Evolutionary conservation across 2,113 vertebrate species (phyloP).

Genomic region (Rana temporaria): DNA sequence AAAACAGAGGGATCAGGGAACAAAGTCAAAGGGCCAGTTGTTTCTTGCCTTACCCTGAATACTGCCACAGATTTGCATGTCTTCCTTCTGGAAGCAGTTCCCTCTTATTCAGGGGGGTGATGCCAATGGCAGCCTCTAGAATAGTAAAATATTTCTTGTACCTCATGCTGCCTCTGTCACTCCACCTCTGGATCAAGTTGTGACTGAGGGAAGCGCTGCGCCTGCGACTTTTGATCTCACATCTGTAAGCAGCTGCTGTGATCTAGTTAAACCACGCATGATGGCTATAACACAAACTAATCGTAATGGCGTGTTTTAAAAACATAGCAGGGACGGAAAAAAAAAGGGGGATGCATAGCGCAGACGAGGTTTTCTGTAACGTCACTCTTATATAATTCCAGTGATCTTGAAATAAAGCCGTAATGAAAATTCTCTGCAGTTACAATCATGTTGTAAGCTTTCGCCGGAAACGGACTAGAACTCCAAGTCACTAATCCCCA

Average conservation of each 20-base stretch:
- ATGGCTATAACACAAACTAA: conserved; percentile 21
- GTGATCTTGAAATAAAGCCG: conserved; percentile 82
- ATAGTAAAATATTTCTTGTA: conserved; percentile 95
- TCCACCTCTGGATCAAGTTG: conserved; percentile 43
- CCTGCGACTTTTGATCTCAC: conserved; percentile 56
- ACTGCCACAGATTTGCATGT: conserved; percentile 89
- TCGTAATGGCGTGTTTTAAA: not conserved
- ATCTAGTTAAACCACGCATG: conserved; percentile 45
- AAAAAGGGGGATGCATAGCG: conserved; percentile 58
- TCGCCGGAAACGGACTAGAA: conserved; percentile 67
- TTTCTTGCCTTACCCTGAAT: conserved; percentile 82
- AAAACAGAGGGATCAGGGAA: not conserved
- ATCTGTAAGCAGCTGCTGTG: conserved; percentile 51
- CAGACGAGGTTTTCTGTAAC: conserved; percentile 66
- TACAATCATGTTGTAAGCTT: conserved; percentile 82
- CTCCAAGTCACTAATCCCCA: conserved; percentile 77
- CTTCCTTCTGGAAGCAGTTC: conserved; percentile 88
- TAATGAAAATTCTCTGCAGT: conserved; percentile 84
- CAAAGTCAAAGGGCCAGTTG: not conserved
- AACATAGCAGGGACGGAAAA: not conserved
- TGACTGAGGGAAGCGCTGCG: conserved; percentile 49
- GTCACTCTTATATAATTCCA: conserved; percentile 82
- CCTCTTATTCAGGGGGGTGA: conserved; percentile 91
- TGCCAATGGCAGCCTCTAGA: conserved; percentile 89
- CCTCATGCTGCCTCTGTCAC: conserved; percentile 78